Evolutionary conservation across 2,113 vertebrate genomes (phyloP).

Genomic region (Dipodomys merriami): DNA sequence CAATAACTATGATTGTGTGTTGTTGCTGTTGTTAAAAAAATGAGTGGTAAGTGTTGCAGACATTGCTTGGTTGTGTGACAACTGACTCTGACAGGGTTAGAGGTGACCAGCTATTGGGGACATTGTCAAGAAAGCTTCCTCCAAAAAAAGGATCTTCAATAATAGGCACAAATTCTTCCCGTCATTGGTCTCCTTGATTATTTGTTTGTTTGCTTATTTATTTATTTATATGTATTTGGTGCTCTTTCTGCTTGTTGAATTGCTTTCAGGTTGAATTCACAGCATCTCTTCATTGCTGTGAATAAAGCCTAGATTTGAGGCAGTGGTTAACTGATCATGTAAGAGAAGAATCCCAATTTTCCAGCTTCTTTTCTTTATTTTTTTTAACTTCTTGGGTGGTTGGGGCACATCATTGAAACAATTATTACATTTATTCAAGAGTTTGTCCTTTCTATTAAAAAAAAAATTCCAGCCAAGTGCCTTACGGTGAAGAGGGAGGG

Average conservation of each 20-base stretch:
- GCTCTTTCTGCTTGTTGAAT: background rate
- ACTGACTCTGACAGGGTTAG: background rate
- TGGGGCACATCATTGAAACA: constrained; percentile 77
- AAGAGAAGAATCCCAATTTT: constrained; percentile 77
- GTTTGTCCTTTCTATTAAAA: constrained; percentile 80
- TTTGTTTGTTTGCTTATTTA: background rate
- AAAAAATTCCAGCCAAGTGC: constrained; percentile 74
- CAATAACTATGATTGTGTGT: background rate
- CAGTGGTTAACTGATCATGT: constrained; percentile 59
- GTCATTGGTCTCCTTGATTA: background rate
- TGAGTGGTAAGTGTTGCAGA: background rate
- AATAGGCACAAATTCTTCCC: background rate
- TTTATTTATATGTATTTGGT: background rate
- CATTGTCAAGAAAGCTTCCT: background rate
- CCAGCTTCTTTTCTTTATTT: constrained; percentile 61
- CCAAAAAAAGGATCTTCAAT: background rate
- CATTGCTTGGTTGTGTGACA: background rate
- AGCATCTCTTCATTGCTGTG: background rate
- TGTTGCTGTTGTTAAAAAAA: constrained; percentile 26
- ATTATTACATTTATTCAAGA: constrained; percentile 82
- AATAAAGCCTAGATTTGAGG: background rate
- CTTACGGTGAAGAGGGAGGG: constrained; percentile 72
- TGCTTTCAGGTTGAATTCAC: background rate
- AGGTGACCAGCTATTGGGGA: background rate
- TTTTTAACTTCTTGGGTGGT: constrained; percentile 70